These are phyloP conservation scores for Theretra japonica DNA, from an alignment of 2,888 invertebrate genomes.

Conservation along the genomic window DNA sequence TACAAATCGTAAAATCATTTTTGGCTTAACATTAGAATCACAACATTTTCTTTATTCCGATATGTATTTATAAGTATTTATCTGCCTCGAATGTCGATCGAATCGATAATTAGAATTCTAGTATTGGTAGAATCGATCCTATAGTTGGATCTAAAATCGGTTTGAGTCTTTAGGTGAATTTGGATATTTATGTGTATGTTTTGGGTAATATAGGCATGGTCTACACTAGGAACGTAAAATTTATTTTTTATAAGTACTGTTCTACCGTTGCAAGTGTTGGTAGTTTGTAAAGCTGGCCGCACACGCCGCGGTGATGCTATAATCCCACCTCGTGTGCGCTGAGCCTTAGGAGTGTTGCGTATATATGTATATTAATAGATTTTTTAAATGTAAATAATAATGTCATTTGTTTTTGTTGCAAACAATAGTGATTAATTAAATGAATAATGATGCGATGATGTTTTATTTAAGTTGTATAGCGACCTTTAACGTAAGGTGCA, in stretches of 20 bases:
- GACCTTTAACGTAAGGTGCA: too few relatives aligned
- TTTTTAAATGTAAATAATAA: constrained; percentile 54
- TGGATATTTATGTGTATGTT: background rate
- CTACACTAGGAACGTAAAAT: background rate
- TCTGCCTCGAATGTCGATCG: too few relatives aligned
- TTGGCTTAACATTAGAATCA: too few relatives aligned
- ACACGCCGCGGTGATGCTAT: background rate
- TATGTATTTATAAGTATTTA: too few relatives aligned
- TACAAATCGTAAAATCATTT: too few relatives aligned
- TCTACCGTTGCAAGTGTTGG: constrained; percentile 20
- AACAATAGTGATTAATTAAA: constrained; percentile 46
- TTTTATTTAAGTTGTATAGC: constrained; percentile 40
- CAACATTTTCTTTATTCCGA: too few relatives aligned
- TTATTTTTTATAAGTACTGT: background rate
- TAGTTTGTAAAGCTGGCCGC: constrained; percentile 7
- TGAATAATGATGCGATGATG: constrained; percentile 37
- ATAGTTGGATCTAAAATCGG: background rate
- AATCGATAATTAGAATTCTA: too few relatives aligned
- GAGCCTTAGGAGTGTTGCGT: constrained; percentile 41
- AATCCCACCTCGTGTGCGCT: constrained; percentile 36
- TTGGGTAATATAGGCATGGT: background rate
- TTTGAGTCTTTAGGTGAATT: background rate
- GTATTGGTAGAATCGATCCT: too few relatives aligned
- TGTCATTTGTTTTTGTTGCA: constrained; percentile 53
- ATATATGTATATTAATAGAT: constrained; percentile 44